A percentile compares a stretch with the other conserved stretches of the same genome.
Conservation (phyloP, 2,888 invertebrate species). For the Argyresthia goedartella region DNA sequence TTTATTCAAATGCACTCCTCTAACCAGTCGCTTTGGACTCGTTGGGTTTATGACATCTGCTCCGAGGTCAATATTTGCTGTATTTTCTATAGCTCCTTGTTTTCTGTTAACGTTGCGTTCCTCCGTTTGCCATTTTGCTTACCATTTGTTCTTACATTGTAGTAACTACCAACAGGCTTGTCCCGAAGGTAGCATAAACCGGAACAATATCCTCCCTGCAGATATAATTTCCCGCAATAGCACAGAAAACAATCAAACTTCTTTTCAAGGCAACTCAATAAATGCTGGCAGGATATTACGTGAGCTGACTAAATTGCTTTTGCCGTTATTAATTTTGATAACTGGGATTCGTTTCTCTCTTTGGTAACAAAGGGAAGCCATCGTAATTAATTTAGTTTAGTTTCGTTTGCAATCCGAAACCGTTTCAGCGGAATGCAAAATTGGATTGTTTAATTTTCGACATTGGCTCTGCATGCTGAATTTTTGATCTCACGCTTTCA, state of each 20-base stretch:
- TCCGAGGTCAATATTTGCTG: constrained; percentile 66
- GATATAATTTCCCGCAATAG: constrained; percentile 22
- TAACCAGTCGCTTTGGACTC: constrained; percentile 43
- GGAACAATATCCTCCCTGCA: neutral
- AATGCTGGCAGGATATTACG: constrained; percentile 58
- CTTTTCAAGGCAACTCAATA: constrained; percentile 34
- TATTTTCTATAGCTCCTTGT: constrained; percentile 44
- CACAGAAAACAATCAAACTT: constrained; percentile 37
- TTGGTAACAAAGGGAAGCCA: constrained; percentile 68
- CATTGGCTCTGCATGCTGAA: no score
- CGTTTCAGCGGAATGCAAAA: neutral
- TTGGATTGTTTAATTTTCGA: no score
- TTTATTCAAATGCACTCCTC: constrained; percentile 67
- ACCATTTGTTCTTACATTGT: constrained; percentile 17
- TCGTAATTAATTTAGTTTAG: constrained; percentile 56
- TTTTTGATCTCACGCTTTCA: no score
- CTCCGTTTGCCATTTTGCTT: constrained; percentile 25
- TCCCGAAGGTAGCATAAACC: neutral
- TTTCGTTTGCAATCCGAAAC: constrained; percentile 27
- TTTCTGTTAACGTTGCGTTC: constrained; percentile 19
- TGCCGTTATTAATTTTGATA: constrained; percentile 68
- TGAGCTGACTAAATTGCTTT: constrained; percentile 60
- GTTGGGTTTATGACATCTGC: constrained; percentile 56
- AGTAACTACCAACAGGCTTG: constrained; percentile 8
- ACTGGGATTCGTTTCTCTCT: constrained; percentile 69